These are phyloP conservation scores for Antennarius striatus DNA, from an alignment of 2,113 vertebrate species.

Conservation along the genomic window DNA sequence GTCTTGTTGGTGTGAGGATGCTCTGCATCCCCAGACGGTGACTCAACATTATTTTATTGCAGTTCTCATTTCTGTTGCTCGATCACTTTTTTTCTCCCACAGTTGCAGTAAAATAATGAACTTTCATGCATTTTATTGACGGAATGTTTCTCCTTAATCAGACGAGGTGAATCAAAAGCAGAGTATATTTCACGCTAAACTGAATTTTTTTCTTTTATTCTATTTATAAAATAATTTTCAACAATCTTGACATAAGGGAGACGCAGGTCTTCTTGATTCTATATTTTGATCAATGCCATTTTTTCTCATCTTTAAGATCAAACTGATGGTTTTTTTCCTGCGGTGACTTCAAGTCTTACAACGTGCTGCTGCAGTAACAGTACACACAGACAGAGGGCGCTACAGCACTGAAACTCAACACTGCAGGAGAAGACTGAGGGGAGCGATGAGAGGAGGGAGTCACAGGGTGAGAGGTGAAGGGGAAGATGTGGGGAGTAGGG, in stretches of 20 bases:
- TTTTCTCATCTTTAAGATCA: no score
- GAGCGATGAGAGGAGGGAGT: not conserved
- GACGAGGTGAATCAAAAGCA: no score
- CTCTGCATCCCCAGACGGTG: conserved; percentile 2
- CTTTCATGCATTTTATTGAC: no score
- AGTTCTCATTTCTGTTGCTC: not conserved
- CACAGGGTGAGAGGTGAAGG: conserved; percentile 10
- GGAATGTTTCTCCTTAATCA: no score
- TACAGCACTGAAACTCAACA: conserved; percentile 53
- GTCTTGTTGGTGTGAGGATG: conserved; percentile 26
- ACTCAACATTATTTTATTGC: not conserved
- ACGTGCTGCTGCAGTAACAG: conserved; percentile 26
- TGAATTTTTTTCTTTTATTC: no score
- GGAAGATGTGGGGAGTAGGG: not conserved
- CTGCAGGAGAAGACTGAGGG: not conserved
- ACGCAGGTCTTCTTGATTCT: no score
- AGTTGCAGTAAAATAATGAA: no score
- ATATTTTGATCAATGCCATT: no score
- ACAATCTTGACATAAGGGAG: no score
- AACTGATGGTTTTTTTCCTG: not conserved
- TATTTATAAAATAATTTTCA: no score
- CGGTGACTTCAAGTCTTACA: not conserved
- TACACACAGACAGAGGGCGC: conserved; percentile 71
- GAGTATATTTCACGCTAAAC: no score
- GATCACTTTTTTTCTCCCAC: not conserved